Base-by-base conservation (phyloP, 2,888 invertebrate species). In the Acleris laterana region DNA sequence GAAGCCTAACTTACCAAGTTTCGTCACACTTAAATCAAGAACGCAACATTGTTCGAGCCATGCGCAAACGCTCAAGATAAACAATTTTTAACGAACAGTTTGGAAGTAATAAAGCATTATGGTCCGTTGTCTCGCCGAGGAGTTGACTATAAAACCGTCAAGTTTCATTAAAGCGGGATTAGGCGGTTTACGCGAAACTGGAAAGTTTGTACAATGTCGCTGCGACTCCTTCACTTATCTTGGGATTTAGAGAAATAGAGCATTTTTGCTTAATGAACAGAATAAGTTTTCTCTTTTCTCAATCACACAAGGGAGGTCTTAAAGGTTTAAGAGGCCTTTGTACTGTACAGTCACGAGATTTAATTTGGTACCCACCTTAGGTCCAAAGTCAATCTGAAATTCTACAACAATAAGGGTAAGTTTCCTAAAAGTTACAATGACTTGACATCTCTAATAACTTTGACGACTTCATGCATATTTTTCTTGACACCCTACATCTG, bases 101-200 rank as follows among this genome's bases (percentile, higher is more conserved):
- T 38, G 38, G 56, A 62, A 62, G 66, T 51, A 62, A 66, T 66
- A 66, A 66, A 66, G 66, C 62, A 66, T 66, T 57, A 66, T 62
- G 65, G 60, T 50, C 42, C 55, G 46, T 60, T 56, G 60, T 65
- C 65, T 61, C 60, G 60, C 16, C 50, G 56, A 11, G 49, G 49
- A 51, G 62, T 52, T 57, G 46, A 63, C 63, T 57, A 66, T 66
- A 66, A 66, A 66, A 66, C 66, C 66, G 61, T 61, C 66, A 66
- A 66, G 66, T 66, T 66, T 66, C 66, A 66, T 66, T 66, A 66
- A 66, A 66, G 61, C 42, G 32, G 66, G 66, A 66, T 66, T 66
- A 66, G 61, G 51, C 62, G 66, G 62, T 66, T 66, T 66, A 62
- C 61, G 57, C 60, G 16, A 44, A 56, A 61, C 65, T 56, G n/a